Conservation (phyloP, 64 coral and sea anemone species). For the Dendrophyllia cribrosa region DNA sequence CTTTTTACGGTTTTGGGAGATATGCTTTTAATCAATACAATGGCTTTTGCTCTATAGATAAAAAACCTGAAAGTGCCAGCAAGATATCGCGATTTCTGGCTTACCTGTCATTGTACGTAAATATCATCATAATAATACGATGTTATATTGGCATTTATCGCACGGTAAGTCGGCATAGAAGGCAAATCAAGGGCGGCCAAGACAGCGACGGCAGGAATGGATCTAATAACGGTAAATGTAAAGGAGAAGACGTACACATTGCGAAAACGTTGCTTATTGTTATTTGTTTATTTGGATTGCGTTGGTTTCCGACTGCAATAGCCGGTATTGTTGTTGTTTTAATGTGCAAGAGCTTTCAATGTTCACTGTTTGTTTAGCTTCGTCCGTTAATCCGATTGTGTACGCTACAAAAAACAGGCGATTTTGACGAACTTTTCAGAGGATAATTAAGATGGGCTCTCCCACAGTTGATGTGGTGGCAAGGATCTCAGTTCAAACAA, state of each 20-base stretch:
- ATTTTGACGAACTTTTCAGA: conserved; percentile 4
- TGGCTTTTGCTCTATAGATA: conserved; percentile 15
- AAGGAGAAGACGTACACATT: conserved; percentile 11
- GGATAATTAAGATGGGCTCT: neutral
- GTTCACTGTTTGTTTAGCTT: conserved; percentile 22
- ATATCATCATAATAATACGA: conserved; percentile 17
- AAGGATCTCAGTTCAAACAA: neutral
- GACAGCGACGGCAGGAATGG: neutral
- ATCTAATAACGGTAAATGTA: neutral
- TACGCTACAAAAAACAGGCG: conserved; percentile 19
- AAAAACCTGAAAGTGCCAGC: neutral
- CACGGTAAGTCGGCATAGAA: neutral
- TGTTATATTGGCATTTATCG: conserved; percentile 35
- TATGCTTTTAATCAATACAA: neutral
- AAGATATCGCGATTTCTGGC: conserved; percentile 4
- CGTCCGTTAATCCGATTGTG: conserved; percentile 12
- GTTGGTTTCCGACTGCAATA: conserved; percentile 24
- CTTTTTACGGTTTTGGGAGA: neutral
- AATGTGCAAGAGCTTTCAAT: neutral
- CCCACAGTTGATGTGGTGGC: neutral
- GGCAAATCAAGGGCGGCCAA: conserved; percentile 11
- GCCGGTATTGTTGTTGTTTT: neutral
- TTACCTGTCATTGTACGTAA: conserved; percentile 4
- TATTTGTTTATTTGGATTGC: conserved; percentile 14
- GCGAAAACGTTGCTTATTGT: conserved; percentile 27